Conservation (phyloP, 2,113 vertebrate genomes). For the Thryonomys swinderianus region DNA sequence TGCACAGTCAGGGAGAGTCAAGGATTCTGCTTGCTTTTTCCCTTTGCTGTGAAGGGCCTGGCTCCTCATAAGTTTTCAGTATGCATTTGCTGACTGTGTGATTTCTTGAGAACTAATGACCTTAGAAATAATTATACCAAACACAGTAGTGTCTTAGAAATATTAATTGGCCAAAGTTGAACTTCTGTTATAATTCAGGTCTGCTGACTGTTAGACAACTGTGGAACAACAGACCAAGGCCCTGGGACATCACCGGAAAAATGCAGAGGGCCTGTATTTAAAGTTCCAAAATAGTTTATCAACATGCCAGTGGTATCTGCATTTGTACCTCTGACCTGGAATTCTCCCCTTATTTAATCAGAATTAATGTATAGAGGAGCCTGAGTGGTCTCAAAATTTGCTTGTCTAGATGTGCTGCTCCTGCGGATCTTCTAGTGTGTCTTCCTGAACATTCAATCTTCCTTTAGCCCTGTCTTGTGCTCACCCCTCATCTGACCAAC, state of each 20-base stretch:
- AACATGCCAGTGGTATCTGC: not conserved
- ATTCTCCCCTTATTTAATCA: constrained; percentile 25
- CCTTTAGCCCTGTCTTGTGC: not conserved
- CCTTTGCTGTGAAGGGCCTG: not conserved
- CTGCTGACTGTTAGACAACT: not conserved
- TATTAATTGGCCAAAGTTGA: not conserved
- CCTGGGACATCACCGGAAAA: not conserved
- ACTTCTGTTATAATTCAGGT: not conserved
- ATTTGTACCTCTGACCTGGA: not conserved
- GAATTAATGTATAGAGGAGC: not conserved
- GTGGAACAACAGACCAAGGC: not conserved
- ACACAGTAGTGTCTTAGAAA: constrained; percentile 28
- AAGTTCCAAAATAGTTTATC: not conserved
- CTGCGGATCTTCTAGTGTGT: not conserved
- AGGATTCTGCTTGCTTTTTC: not conserved
- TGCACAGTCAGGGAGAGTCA: not conserved
- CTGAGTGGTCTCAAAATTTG: not conserved
- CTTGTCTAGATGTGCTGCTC: not conserved
- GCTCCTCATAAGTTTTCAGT: not conserved
- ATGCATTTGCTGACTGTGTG: not conserved
- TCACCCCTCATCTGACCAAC: not conserved
- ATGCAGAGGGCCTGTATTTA: not conserved
- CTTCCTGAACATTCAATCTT: not conserved
- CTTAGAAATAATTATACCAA: constrained; percentile 1
- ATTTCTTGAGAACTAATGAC: not conserved